phyloP scores from a whole-genome alignment of 2,888 invertebrate genomes.

The Phortica magna region DNA sequence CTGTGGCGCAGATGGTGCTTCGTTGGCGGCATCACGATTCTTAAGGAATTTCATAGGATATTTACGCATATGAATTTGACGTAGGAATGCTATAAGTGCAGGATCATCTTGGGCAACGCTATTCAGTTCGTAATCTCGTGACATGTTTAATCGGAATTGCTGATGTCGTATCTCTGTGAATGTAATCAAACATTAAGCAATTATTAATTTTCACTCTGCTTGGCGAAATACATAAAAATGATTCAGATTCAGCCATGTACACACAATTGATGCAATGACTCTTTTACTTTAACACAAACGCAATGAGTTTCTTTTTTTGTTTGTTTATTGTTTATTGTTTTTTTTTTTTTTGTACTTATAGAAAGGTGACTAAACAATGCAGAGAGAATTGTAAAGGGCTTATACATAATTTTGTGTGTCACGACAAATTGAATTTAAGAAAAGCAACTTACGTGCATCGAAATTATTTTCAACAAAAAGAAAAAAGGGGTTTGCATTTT shows the following conservation, averaged over 20 bases:
- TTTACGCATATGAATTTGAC: conserved; percentile 83
- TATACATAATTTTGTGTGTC: too few relatives aligned
- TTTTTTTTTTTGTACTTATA: neutral
- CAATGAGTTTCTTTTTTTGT: neutral
- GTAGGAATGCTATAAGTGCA: conserved; percentile 85
- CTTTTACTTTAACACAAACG: too few relatives aligned
- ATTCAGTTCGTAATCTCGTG: conserved; percentile 86
- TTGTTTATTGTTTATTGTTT: neutral
- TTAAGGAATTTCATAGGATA: conserved; percentile 75
- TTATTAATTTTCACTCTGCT: too few relatives aligned
- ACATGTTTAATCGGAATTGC: conserved; percentile 89
- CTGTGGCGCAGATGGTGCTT: conserved; percentile 6
- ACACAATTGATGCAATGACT: neutral
- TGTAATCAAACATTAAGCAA: conserved; percentile 23
- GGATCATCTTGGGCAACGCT: conserved; percentile 87
- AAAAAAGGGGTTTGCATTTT: neutral
- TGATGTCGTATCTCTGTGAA: conserved; percentile 84
- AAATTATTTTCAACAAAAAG: neutral
- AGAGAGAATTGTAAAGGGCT: too few relatives aligned
- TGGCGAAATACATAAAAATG: too few relatives aligned
- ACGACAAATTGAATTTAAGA: too few relatives aligned
- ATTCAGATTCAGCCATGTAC: too few relatives aligned
- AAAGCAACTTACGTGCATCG: too few relatives aligned
- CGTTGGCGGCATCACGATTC: conserved; percentile 36
- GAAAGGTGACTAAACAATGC: too few relatives aligned